Conservation (phyloP, 2,797 vertebrate species). For the Esox lucius region DNA sequence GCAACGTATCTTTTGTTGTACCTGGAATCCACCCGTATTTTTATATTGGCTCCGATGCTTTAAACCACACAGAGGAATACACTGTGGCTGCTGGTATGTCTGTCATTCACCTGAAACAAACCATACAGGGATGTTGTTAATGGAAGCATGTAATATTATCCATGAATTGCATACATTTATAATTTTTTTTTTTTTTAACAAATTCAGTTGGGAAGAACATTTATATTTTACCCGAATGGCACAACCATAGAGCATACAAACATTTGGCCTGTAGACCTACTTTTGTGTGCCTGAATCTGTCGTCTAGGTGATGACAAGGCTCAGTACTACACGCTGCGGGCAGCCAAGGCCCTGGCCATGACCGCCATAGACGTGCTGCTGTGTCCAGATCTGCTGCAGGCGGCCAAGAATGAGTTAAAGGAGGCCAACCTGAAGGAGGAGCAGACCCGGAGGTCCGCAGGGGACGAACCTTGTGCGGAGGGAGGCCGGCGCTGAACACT, state of each 20-base stretch:
- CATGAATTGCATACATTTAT: no score
- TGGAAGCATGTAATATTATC: neutral
- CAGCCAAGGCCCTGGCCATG: slow-evolving; percentile 85
- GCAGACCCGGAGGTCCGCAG: slow-evolving; percentile 40
- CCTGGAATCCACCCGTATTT: slow-evolving; percentile 88
- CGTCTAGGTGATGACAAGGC: slow-evolving; percentile 77
- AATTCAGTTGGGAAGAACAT: no score
- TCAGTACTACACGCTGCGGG: slow-evolving; percentile 80
- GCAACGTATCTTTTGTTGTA: slow-evolving; percentile 82
- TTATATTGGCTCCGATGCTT: slow-evolving; percentile 82
- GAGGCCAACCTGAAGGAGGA: slow-evolving; percentile 73
- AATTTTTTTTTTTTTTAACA: no score
- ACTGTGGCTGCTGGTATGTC: slow-evolving; percentile 78
- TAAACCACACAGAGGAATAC: slow-evolving; percentile 85
- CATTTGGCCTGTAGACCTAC: neutral
- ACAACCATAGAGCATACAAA: no score
- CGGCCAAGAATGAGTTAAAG: slow-evolving; percentile 77
- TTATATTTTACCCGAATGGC: no score
- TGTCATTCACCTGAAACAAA: neutral
- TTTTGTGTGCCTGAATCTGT: slow-evolving; percentile 11
- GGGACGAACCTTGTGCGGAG: slow-evolving; percentile 11
- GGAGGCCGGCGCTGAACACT: slow-evolving; percentile 38
- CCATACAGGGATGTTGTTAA: neutral
- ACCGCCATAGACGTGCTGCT: slow-evolving; percentile 85
- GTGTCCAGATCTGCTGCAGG: slow-evolving; percentile 75